phyloP scores from a whole-genome alignment of 2,113 vertebrate genomes.

The Mastomys natalensis region DNA sequence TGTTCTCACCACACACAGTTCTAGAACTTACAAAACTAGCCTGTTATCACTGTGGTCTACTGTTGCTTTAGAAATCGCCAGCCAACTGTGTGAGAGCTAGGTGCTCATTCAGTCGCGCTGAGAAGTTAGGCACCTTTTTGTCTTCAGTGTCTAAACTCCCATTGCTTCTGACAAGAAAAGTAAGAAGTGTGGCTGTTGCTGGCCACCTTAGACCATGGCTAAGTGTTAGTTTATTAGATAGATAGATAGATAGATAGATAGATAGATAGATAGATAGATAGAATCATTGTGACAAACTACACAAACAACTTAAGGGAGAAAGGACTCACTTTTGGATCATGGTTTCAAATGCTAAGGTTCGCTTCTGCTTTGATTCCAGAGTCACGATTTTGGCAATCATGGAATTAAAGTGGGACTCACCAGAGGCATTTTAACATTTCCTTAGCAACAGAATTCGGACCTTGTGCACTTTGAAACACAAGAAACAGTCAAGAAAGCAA shows the following conservation, averaged over 20 bases:
- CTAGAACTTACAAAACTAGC: not conserved
- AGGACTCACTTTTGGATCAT: not conserved
- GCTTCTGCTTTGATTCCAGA: not conserved
- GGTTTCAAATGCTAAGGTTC: not conserved
- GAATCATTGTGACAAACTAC: not conserved
- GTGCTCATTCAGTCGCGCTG: not conserved
- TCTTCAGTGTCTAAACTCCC: not conserved
- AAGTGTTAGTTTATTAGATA: not conserved
- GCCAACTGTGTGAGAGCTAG: not conserved
- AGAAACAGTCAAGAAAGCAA: conserved; percentile 14
- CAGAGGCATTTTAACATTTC: conserved; percentile 45
- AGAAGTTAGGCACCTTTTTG: not conserved
- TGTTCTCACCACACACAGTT: not conserved
- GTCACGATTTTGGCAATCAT: conserved; percentile 15
- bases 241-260: too few relatives aligned
- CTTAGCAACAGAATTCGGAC: not conserved
- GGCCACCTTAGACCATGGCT: not conserved
- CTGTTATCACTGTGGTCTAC: not conserved
- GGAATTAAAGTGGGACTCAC: conserved; percentile 46
- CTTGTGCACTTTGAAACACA: not conserved
- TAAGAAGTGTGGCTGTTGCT: not conserved
- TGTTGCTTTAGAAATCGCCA: not conserved
- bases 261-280: too few relatives aligned
- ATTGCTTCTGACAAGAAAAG: conserved; percentile 21
- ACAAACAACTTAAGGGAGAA: not conserved